A percentile compares a stretch with the other conserved stretches of the same genome.
Evolutionary conservation across 2,888 invertebrate genomes (phyloP).

Genomic region (Parthenolecanium corni): DNA sequence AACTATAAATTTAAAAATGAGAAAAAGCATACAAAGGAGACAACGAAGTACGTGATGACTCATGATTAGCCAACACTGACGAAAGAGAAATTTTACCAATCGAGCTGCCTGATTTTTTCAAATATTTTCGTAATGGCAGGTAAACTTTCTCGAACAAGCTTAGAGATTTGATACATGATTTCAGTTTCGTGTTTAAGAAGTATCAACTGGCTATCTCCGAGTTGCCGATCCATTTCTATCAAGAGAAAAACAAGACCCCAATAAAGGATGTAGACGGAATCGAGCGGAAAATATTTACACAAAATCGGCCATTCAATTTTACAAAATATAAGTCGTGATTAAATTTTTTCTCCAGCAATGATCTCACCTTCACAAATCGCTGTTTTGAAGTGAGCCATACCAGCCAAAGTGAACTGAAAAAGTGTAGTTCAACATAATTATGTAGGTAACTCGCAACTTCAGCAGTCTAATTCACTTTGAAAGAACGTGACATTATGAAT

Average conservation of each 20-base stretch:
- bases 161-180: slow-evolving; percentile 57
- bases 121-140: slow-evolving; percentile 42
- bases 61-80: no score
- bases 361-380: slow-evolving; percentile 52
- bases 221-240: slow-evolving; percentile 58
- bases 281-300: no score
- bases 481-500: no score
- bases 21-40: neutral
- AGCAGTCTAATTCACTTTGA: no score
- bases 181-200: slow-evolving; percentile 68
- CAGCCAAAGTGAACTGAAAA: slow-evolving; percentile 50
- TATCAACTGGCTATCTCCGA: slow-evolving; percentile 67
- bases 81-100: slow-evolving; percentile 43
- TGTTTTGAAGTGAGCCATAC: slow-evolving; percentile 60
- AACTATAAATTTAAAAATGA: slow-evolving; percentile 27
- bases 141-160: slow-evolving; percentile 47
- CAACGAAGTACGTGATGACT: no score
- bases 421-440: no score
- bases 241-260: slow-evolving; percentile 16
- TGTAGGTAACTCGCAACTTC: no score
- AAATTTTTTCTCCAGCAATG: no score
- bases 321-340: no score
- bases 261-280: no score
- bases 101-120: slow-evolving; percentile 49
- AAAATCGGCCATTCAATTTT: no score